phyloP scores from a whole-genome alignment of 2,797 vertebrate species.

The Lerista edwardsae region DNA sequence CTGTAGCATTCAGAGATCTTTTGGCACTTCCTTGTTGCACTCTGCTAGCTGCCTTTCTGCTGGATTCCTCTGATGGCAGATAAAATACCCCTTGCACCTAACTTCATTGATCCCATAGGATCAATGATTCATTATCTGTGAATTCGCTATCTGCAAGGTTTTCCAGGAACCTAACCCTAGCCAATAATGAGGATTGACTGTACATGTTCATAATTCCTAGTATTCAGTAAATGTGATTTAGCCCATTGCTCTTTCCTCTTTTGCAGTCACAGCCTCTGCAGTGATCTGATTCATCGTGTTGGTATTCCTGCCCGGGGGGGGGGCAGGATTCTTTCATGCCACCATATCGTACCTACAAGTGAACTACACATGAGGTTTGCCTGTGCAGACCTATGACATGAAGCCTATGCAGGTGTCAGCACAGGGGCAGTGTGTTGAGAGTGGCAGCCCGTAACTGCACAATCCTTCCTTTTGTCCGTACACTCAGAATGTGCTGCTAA shows the following conservation, averaged over 20 bases:
- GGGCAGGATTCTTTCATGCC: not conserved
- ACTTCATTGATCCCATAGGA: too few species aligned
- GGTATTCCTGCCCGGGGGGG: not conserved
- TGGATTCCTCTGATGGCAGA: too few species aligned
- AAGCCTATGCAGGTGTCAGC: not conserved
- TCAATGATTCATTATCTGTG: too few species aligned
- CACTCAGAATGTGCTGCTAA: not conserved
- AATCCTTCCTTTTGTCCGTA: not conserved
- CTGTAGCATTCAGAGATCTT: too few species aligned
- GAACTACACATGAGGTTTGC: too few species aligned
- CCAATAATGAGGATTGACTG: too few species aligned
- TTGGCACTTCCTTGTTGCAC: too few species aligned
- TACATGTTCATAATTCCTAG: constrained; percentile 40
- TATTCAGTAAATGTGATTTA: constrained; percentile 8
- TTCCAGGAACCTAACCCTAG: too few species aligned
- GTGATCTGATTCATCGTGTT: not conserved
- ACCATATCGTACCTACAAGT: not conserved
- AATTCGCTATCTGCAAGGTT: too few species aligned
- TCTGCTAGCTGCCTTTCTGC: too few species aligned
- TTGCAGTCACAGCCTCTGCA: not conserved
- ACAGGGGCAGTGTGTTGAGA: not conserved
- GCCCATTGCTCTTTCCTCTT: not conserved
- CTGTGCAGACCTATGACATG: not conserved
- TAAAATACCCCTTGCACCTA: too few species aligned
- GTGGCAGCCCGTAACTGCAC: not conserved